A percentile compares a stretch with the other conserved stretches of the same genome.
These are phyloP conservation scores for Orussus abietinus DNA, from an alignment of 1,140 invertebrate species.

Conservation along the genomic window DNA sequence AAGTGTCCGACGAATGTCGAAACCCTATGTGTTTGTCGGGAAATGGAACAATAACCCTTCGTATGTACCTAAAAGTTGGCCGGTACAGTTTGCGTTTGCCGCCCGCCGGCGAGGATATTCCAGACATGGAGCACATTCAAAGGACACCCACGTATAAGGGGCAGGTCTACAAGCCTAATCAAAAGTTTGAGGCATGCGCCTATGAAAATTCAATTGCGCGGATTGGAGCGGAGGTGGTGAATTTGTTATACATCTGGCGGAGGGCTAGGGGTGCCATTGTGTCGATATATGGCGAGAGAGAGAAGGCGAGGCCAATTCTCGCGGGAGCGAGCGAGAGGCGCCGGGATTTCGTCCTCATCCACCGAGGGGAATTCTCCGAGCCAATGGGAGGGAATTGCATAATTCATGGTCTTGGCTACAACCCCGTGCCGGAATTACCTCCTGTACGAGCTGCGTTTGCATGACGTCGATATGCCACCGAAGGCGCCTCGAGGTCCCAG, in stretches of 20 bases:
- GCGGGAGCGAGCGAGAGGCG: slow-evolving; percentile 5
- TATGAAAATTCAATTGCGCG: slow-evolving; percentile 9
- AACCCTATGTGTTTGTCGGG: too few species aligned
- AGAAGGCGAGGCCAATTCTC: slow-evolving; percentile 3
- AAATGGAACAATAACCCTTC: too few species aligned
- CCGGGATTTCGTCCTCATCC: slow-evolving; percentile 25
- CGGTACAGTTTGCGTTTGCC: too few species aligned
- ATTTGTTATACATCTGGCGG: slow-evolving; percentile 1
- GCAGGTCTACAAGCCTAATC: too few species aligned
- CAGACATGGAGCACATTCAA: slow-evolving; percentile 1
- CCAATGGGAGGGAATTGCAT: slow-evolving; percentile 33
- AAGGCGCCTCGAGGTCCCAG: slow-evolving; percentile 24
- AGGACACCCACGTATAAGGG: too few species aligned
- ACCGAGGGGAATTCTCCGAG: slow-evolving; percentile 27
- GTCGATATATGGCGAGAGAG: slow-evolving; percentile 8
- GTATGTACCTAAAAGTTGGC: too few species aligned
- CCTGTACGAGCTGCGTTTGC: slow-evolving; percentile 32
- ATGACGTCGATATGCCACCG: slow-evolving; percentile 28
- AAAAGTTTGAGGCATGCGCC: slow-evolving; percentile 2
- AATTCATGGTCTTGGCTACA: slow-evolving; percentile 41
- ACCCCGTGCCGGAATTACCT: slow-evolving; percentile 39
- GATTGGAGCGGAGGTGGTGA: slow-evolving; percentile 1
- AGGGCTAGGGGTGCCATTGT: background rate
- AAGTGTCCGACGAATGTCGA: too few species aligned
- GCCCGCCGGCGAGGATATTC: too few species aligned